Conservation (phyloP, 2,888 invertebrate species). For the Nomada fucata region DNA sequence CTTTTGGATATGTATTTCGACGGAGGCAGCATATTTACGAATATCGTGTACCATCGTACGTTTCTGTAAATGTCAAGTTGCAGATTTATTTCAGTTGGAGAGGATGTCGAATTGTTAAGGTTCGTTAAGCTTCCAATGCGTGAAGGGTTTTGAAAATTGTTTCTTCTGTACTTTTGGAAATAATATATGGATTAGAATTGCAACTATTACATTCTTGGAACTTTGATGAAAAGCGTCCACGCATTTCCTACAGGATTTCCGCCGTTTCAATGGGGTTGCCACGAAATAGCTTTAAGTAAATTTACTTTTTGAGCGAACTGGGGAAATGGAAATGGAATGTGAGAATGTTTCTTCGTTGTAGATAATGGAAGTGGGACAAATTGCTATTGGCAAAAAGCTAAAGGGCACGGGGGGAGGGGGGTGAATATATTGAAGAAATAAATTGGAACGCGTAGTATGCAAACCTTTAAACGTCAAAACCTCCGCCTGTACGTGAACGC, state of each 20-base stretch:
- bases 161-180: background rate
- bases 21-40: background rate
- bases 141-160: background rate
- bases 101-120: too few species aligned
- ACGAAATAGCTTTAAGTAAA: too few species aligned
- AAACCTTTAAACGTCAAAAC: conserved; percentile 39
- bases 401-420: background rate
- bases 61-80: too few species aligned
- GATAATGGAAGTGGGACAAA: conserved; percentile 31
- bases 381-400: conserved; percentile 18
- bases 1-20: background rate
- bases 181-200: too few species aligned
- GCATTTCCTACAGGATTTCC: too few species aligned
- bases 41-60: too few species aligned
- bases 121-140: too few species aligned
- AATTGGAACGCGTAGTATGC: conserved; percentile 38
- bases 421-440: conserved; percentile 36
- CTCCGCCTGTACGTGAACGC: conserved; percentile 15
- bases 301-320: background rate
- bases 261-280: too few species aligned
- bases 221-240: too few species aligned
- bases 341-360: background rate
- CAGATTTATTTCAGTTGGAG: too few species aligned
- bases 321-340: background rate
- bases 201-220: too few species aligned